A percentile compares a stretch with the other conserved stretches of the same genome.
Evolutionary conservation across 2,113 vertebrate species (phyloP).

Genomic region (Corvus cornix): DNA sequence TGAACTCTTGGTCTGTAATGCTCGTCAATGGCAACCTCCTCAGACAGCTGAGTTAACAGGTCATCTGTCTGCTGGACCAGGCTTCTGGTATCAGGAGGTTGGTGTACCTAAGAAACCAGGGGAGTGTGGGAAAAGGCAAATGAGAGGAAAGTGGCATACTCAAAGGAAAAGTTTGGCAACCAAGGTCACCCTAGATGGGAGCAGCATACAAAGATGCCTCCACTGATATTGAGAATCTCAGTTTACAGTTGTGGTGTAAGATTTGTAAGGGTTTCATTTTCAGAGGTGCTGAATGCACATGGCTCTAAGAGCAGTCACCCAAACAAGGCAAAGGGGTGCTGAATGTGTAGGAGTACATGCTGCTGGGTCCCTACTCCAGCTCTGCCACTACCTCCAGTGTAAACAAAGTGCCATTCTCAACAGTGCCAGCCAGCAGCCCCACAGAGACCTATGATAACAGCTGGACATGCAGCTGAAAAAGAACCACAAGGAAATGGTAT

Average conservation of each 20-base stretch:
- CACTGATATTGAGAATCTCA: background rate
- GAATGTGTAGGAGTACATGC: background rate
- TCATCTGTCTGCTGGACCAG: conserved; percentile 85
- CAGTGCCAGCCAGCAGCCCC: background rate
- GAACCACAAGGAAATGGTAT: background rate
- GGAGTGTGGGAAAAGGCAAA: background rate
- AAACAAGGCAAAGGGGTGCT: background rate
- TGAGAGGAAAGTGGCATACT: background rate
- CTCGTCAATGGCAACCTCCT: conserved; percentile 87
- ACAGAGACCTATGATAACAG: background rate
- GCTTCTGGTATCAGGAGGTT: conserved; percentile 80
- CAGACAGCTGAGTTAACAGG: conserved; percentile 85
- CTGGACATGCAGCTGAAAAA: background rate
- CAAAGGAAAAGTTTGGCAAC: background rate
- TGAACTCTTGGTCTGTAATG: conserved; percentile 49
- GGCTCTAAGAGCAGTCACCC: background rate
- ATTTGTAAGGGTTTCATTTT: background rate
- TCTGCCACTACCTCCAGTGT: background rate
- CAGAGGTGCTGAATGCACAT: background rate
- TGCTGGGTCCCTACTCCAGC: background rate
- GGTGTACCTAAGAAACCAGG: conserved; percentile 74
- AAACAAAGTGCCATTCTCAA: background rate
- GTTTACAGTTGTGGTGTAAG: background rate
- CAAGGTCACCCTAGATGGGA: background rate
- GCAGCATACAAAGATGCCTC: background rate